Evolutionary conservation across 2,888 invertebrate species (phyloP), one percentile per base, ranked within the genome.

Genomic region (Leucania comma): DNA sequence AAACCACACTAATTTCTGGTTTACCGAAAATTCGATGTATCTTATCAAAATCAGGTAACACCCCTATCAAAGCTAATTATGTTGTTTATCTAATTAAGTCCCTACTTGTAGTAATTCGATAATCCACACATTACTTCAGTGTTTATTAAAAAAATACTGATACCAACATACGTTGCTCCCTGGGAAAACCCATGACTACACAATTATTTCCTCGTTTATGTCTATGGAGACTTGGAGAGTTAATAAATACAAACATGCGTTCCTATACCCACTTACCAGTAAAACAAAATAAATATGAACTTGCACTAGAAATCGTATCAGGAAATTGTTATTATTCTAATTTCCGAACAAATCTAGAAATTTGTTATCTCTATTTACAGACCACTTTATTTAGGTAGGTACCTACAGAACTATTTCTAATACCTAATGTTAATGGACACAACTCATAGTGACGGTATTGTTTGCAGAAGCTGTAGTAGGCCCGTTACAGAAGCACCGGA

Each of bases 291-390:
- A 56, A 48, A 65, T 56, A 65, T 65, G 48, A 35, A 66, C 61
- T 1, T n/a, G 10, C 1, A 61, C 20, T 35, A 50, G 5, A 35
- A 60, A 61, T 24, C 14, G n/a, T 6, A 24, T 14, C 22, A 24
- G 48, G 6, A 26, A n/a, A 59, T 58, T 35, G 26, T 48, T n/a
- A 48, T 24, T 54, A 54, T 38, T 26, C 38, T 54, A 58, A 26
- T 72, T 72, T 48, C 46, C 29, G 58, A 58, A 59, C 1, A 17
- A 22, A 72, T 72, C 72, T 54, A 72, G 58, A 65, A 53, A 35
- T 29, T 1, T 35, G 4, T 42, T 10, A 22, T 38, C 1, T n/a
- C 26, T 54, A 42, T 42, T 42, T 42, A 29, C 29, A 35, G 6
- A 35, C 4, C 10, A 35, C 35, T 35, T 38, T 38, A 38, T 35